Conservation (phyloP, 1,140 invertebrate genomes). For the Phortica variegata region DNA sequence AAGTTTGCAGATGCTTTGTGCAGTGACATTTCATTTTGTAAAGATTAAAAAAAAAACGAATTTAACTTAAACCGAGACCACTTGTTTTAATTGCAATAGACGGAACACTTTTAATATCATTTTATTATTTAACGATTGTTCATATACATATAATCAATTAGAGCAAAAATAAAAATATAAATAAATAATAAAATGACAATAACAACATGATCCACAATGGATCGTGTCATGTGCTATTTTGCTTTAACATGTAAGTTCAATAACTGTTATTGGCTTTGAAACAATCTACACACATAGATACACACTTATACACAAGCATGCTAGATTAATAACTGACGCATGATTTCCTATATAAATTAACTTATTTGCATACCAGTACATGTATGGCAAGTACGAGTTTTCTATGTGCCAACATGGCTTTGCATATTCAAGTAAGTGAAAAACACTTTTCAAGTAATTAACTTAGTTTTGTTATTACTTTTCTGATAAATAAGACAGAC, state of each 20-base stretch:
- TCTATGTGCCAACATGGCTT: too few relatives aligned
- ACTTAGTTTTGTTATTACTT: too few relatives aligned
- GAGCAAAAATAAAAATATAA: neutral
- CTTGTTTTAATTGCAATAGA: too few relatives aligned
- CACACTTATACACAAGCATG: neutral
- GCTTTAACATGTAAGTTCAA: neutral
- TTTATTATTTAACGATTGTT: too few relatives aligned
- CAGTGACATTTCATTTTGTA: too few relatives aligned
- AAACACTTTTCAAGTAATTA: too few relatives aligned
- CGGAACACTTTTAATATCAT: too few relatives aligned
- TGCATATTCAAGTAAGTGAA: too few relatives aligned
- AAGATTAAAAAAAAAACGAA: too few relatives aligned
- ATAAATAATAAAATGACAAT: neutral
- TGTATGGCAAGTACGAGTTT: conserved; percentile 48
- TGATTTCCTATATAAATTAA: conserved; percentile 37
- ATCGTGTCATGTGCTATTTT: neutral
- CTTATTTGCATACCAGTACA: conserved; percentile 50
- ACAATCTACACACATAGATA: neutral
- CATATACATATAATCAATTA: conserved; percentile 1
- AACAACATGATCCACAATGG: neutral
- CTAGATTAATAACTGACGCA: conserved; percentile 35
- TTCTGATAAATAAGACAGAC: conserved; percentile 29
- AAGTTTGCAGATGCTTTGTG: too few relatives aligned
- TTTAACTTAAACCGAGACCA: too few relatives aligned
- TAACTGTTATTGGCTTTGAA: neutral